phyloP scores from a whole-genome alignment of 1,140 invertebrate species.

The Drosophila ficusphila region DNA sequence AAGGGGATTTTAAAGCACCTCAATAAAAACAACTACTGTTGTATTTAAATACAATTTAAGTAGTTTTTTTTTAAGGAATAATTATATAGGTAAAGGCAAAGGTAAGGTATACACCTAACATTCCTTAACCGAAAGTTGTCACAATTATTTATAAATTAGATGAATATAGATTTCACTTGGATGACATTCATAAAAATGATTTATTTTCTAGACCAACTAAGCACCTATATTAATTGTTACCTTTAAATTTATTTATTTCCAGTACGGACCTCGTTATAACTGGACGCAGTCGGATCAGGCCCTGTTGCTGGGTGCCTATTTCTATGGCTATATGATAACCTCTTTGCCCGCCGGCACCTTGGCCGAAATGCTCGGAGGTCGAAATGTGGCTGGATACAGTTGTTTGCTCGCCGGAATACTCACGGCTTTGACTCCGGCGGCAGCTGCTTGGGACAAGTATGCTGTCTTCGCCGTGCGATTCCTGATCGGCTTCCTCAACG shows the following conservation, averaged over 20 bases:
- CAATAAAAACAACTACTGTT: too few relatives aligned
- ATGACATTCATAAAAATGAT: too few relatives aligned
- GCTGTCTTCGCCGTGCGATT: slow-evolving; percentile 87
- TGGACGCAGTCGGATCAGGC: slow-evolving; percentile 88
- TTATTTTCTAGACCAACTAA: too few relatives aligned
- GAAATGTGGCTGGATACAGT: slow-evolving; percentile 87
- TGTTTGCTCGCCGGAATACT: slow-evolving; percentile 88
- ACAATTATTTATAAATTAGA: too few relatives aligned
- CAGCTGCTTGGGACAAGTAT: slow-evolving; percentile 87
- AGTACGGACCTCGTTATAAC: slow-evolving; percentile 86
- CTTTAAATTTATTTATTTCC: not conserved
- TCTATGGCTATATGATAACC: slow-evolving; percentile 87
- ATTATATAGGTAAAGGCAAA: too few relatives aligned
- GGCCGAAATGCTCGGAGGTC: slow-evolving; percentile 90
- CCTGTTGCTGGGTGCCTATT: slow-evolving; percentile 88
- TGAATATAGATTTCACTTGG: too few relatives aligned
- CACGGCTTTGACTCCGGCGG: slow-evolving; percentile 88
- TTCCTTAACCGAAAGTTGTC: too few relatives aligned
- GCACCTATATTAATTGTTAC: not conserved
- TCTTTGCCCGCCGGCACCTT: slow-evolving; percentile 88
- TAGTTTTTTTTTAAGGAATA: too few relatives aligned
- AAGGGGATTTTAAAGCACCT: too few relatives aligned
- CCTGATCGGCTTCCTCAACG: slow-evolving; percentile 88
- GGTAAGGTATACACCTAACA: too few relatives aligned
- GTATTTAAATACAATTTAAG: too few relatives aligned